These are phyloP conservation scores for Drosophila watanabei DNA, from an alignment of 1,140 invertebrate genomes.

Conservation along the genomic window DNA sequence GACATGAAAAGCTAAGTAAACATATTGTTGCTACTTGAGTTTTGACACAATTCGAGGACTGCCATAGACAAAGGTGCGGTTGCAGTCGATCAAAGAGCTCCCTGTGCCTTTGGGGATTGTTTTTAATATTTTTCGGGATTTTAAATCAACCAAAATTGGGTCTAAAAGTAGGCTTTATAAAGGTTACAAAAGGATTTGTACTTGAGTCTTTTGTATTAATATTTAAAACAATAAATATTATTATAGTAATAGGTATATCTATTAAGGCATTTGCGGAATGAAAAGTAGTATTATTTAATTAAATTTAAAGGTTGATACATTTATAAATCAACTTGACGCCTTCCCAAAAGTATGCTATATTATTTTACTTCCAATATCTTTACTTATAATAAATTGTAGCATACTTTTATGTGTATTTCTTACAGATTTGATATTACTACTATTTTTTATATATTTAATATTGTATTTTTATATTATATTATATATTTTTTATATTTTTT, in stretches of 20 bases:
- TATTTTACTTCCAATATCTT: too few species aligned
- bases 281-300: too few species aligned
- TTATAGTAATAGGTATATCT: too few species aligned
- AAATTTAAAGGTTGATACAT: too few species aligned
- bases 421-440: neutral
- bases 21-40: conserved; percentile 68
- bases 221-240: neutral
- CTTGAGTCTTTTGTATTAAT: too few species aligned
- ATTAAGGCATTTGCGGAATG: too few species aligned
- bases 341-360: too few species aligned
- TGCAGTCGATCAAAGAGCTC: conserved; percentile 16
- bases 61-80: conserved; percentile 18
- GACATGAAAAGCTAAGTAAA: conserved; percentile 52
- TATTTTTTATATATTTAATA: neutral
- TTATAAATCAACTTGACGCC: too few species aligned
- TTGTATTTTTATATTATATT: neutral
- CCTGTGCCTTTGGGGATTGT: neutral
- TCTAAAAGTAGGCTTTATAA: neutral
- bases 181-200: neutral
- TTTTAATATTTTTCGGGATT: too few species aligned
- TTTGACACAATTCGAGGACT: conserved; percentile 70
- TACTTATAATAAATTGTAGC: too few species aligned
- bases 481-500: neutral
- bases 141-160: neutral
- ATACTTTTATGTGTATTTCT: neutral